Evolutionary conservation across 35 echinoderm and acorn worm species (phyloP).

Genomic region (Hemicentrotus pulcherrimus): DNA sequence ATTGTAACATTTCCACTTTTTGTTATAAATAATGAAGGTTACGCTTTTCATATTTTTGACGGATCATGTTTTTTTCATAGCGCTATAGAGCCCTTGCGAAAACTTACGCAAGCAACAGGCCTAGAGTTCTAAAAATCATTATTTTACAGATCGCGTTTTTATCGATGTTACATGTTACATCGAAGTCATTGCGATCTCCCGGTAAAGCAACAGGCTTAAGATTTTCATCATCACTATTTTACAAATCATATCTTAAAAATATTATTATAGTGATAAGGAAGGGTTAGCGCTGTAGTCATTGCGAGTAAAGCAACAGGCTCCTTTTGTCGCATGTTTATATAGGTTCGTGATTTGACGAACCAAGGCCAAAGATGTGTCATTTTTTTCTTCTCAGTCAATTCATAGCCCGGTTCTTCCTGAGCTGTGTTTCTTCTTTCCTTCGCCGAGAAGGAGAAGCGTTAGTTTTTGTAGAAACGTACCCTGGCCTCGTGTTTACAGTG

Average conservation of each 20-base stretch:
- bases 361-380: constrained; percentile 9
- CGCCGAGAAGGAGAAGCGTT: not conserved
- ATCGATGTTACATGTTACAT: too few relatives aligned
- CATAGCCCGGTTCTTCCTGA: not conserved
- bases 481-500: not conserved
- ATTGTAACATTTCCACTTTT: not conserved
- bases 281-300: not conserved
- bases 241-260: too few relatives aligned
- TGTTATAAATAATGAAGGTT: not conserved
- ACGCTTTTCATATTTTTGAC: not conserved
- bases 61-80: too few relatives aligned
- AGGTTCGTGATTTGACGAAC: not conserved
- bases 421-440: not conserved
- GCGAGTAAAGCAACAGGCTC: not conserved
- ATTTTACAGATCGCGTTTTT: too few relatives aligned
- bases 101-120: too few relatives aligned
- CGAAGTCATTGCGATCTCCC: too few relatives aligned
- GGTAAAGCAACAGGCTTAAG: too few relatives aligned
- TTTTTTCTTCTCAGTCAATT: not conserved
- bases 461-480: not conserved
- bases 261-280: too few relatives aligned
- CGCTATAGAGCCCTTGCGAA: too few relatives aligned
- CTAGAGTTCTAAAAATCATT: too few relatives aligned
- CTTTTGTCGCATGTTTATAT: not conserved
- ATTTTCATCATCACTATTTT: too few relatives aligned